These are phyloP conservation scores for Streptopelia turtur DNA, from an alignment of 2,797 vertebrate species.

Conservation along the genomic window DNA sequence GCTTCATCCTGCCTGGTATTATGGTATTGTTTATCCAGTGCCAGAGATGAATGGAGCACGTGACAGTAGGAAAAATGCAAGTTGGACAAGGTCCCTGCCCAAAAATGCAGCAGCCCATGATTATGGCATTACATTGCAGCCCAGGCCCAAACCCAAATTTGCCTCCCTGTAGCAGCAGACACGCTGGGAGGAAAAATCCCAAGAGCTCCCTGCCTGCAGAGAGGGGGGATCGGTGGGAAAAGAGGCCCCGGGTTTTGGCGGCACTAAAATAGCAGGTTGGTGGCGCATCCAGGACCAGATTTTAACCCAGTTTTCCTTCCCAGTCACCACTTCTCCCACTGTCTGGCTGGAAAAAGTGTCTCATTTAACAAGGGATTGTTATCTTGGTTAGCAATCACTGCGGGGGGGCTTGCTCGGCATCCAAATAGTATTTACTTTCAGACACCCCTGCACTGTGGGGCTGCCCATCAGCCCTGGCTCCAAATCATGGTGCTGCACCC, in stretches of 20 bases:
- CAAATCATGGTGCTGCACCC: rapidly evolving
- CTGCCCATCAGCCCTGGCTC: background rate
- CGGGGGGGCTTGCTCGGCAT: background rate
- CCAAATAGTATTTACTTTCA: background rate
- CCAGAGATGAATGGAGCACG: slow-evolving; percentile 69
- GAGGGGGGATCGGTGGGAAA: background rate
- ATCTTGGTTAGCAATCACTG: background rate
- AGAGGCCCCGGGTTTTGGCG: rapidly evolving
- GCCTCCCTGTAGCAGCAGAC: background rate
- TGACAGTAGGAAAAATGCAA: slow-evolving; percentile 66
- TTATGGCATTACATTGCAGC: slow-evolving; percentile 48
- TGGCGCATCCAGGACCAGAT: background rate
- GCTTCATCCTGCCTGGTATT: slow-evolving; percentile 61
- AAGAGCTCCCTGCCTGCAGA: background rate
- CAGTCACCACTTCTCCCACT: background rate
- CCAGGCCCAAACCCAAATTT: slow-evolving; percentile 26
- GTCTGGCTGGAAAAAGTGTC: background rate
- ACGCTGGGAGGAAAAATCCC: background rate
- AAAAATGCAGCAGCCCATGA: slow-evolving; percentile 54
- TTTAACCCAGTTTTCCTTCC: background rate
- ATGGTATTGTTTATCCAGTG: slow-evolving; percentile 64
- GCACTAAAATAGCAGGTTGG: background rate
- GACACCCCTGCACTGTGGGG: too few relatives aligned
- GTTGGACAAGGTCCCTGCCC: slow-evolving; percentile 64
- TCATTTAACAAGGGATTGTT: rapidly evolving